These are phyloP conservation scores for Opisthocomus hoazin DNA, from an alignment of 2,113 vertebrate genomes.

Conservation along the genomic window DNA sequence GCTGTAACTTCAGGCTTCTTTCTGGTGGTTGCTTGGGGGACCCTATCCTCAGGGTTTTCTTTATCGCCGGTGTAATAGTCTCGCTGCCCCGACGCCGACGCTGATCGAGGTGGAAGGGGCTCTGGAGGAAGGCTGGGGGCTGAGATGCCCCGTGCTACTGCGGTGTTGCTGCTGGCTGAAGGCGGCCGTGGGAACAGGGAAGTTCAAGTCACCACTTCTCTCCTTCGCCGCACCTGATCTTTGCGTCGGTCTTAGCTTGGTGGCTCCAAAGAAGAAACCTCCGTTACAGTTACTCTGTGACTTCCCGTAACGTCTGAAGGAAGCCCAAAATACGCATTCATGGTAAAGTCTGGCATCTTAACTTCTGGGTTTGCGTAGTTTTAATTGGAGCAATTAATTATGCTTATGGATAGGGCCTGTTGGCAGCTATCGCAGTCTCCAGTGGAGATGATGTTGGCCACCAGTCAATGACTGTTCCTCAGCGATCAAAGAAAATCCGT, in stretches of 20 bases:
- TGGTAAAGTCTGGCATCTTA: neutral
- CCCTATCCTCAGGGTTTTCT: neutral
- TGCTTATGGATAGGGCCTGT: neutral
- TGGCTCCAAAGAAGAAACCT: neutral
- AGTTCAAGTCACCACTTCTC: neutral
- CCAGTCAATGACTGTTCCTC: neutral
- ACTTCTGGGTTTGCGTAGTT: neutral
- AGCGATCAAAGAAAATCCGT: neutral
- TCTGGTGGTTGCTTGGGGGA: rapidly evolving
- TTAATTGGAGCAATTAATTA: neutral
- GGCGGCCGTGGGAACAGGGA: neutral
- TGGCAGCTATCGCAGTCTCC: neutral
- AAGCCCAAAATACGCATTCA: neutral
- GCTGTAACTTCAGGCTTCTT: neutral
- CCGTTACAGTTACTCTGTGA: neutral
- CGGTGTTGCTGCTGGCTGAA: neutral
- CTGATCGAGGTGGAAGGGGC: neutral
- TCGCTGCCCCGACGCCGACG: neutral
- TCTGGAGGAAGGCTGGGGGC: neutral
- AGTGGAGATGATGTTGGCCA: neutral
- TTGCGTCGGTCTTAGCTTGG: neutral
- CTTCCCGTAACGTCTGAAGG: neutral
- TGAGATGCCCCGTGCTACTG: neutral
- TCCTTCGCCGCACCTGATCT: rapidly evolving
- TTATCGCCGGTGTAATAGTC: neutral